Conservation (phyloP, 2,888 invertebrate species). For the Heliconius cydno region DNA sequence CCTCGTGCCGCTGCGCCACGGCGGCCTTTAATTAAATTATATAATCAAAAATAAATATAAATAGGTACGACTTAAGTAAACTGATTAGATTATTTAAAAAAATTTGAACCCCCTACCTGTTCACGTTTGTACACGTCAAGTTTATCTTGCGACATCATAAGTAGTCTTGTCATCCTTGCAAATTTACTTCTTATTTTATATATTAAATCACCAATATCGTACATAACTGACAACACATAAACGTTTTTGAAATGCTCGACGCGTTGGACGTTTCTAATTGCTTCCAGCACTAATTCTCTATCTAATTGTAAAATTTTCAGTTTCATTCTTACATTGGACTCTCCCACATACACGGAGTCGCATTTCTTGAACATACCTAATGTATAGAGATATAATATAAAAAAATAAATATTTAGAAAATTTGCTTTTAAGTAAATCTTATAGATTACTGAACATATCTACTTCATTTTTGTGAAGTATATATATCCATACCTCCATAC, state of each 20-base stretch:
- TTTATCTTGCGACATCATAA: slow-evolving; percentile 37
- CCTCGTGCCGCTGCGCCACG: no score
- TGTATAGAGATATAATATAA: background rate
- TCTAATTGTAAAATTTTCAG: slow-evolving; percentile 38
- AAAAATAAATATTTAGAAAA: background rate
- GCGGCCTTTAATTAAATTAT: no score
- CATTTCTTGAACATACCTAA: slow-evolving; percentile 14
- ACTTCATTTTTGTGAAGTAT: no score
- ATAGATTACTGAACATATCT: no score
- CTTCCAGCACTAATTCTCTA: slow-evolving; percentile 46
- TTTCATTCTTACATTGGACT: slow-evolving; percentile 37
- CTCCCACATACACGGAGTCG: slow-evolving; percentile 27
- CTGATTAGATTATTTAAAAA: background rate
- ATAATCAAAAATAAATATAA: no score
- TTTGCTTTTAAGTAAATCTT: background rate
- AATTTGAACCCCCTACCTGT: slow-evolving; percentile 28
- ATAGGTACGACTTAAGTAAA: background rate
- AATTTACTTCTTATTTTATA: slow-evolving; percentile 50
- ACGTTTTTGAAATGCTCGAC: slow-evolving; percentile 45
- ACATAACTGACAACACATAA: slow-evolving; percentile 34
- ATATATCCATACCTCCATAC: no score
- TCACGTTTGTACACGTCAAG: slow-evolving; percentile 27
- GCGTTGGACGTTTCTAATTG: slow-evolving; percentile 46
- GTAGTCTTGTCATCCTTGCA: slow-evolving; percentile 46
- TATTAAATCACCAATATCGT: slow-evolving; percentile 46